phyloP scores from a whole-genome alignment of 2,797 vertebrate genomes.

The Danio choprae region DNA sequence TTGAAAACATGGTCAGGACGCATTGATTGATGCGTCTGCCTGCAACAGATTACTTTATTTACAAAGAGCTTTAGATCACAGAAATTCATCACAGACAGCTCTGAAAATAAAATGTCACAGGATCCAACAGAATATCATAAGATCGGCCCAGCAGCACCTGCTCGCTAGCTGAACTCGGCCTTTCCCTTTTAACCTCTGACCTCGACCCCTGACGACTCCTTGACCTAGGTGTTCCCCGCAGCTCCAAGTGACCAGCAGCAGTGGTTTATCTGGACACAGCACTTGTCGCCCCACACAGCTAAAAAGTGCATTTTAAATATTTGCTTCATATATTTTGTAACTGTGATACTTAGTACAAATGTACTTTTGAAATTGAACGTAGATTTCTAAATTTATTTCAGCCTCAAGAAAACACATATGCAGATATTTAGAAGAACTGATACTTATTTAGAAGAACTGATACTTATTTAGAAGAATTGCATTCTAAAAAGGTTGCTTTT shows the following conservation, averaged over 20 bases:
- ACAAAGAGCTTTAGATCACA: constrained; percentile 16
- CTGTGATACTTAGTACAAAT: too few species aligned
- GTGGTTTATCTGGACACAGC: constrained; percentile 17
- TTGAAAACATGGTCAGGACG: constrained; percentile 39
- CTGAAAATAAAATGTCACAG: constrained; percentile 7
- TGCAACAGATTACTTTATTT: constrained; percentile 39
- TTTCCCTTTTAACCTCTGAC: constrained; percentile 54
- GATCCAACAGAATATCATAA: neutral
- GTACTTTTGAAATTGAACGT: too few species aligned
- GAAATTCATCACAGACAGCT: neutral
- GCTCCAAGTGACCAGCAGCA: constrained; percentile 6
- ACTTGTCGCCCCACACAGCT: neutral
- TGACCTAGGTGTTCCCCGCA: constrained; percentile 35
- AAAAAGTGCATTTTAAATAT: too few species aligned
- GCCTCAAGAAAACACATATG: too few species aligned
- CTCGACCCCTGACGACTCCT: constrained; percentile 36
- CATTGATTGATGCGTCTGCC: constrained; percentile 40
- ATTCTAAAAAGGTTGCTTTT: too few species aligned
- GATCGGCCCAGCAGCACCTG: constrained; percentile 51
- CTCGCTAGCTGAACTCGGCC: constrained; percentile 37
- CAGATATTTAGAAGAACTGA: too few species aligned
- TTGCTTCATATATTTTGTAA: too few species aligned
- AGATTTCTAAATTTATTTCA: too few species aligned
- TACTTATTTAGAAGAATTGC: too few species aligned
- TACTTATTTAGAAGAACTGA: too few species aligned